These are phyloP conservation scores for Platichthys stellatus DNA, from an alignment of 2,113 vertebrate genomes.

Conservation along the genomic window DNA sequence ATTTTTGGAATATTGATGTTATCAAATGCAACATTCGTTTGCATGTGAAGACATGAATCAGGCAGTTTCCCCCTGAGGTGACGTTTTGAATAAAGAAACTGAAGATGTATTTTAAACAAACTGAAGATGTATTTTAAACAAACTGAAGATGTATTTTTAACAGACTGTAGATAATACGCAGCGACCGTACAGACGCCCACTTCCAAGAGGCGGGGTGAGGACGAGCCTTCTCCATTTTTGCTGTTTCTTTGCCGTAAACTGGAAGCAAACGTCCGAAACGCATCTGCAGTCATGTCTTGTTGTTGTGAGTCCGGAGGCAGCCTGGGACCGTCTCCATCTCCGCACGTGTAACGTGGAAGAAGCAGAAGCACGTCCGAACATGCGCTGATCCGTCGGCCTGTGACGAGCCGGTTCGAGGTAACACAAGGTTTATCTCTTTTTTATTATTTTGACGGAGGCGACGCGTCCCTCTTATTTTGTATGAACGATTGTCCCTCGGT, in stretches of 20 bases:
- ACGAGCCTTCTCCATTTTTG: not conserved
- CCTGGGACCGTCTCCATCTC: not conserved
- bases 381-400: not conserved
- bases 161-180: not conserved
- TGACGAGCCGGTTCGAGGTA: conserved; percentile 37
- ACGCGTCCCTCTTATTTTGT: not conserved
- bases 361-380: not conserved
- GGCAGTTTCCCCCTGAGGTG: no score
- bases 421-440: not conserved
- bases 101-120: no score
- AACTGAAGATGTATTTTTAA: no score
- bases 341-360: conserved; percentile 7
- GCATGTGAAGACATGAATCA: no score
- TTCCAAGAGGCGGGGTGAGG: conserved; percentile 63
- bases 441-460: not conserved
- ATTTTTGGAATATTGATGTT: no score
- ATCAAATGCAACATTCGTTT: no score
- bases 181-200: conserved; percentile 44
- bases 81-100: no score
- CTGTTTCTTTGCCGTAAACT: conserved; percentile 57
- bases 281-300: conserved; percentile 32
- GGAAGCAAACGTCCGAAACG: conserved; percentile 33
- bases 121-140: no score
- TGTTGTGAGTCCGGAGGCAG: conserved; percentile 7
- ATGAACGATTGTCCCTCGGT: not conserved